Evolutionary conservation across 2,888 invertebrate species (phyloP), one percentile per base, ranked within the genome.

Genomic region (Drosophila acutilabella): DNA sequence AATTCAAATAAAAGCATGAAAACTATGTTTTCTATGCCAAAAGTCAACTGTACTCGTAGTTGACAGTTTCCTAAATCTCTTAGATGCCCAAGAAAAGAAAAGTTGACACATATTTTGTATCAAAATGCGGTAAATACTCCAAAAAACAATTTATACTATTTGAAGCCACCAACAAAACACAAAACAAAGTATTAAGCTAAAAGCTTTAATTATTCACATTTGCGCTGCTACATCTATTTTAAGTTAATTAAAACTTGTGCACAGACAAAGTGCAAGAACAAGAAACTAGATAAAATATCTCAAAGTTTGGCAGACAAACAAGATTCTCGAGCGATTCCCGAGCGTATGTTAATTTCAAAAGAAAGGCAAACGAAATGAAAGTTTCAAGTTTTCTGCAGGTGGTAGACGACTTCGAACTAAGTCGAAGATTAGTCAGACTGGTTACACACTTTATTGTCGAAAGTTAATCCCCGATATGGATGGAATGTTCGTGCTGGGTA

Each of bases 401-500:
- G 26, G 4, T 18, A 42, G 18, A 16, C 7, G 23, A 30, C 26
- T 14, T 14, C 4, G 10, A 16, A 16, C n/a, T 26, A n/a, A 30
- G 48, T 16, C 2, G 13, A 8, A 8, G 10, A 16, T 47, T 47
- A 7, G 14, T 10, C 36, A 30, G 30, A 30, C n/a, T 26, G 26
- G 11, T 23, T 23, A 11, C 10, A 23, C n/a, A n/a, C 6, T 30
- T 30, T 30, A 6, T 23, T 13, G 36, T 36, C 47, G 6, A 20
- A 14, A 52, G 38, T 20, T 26, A 18, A 42, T 18, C 18, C 33
- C 33, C 8, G 42, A 5, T 33, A 18, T 16, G 10, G 53, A 4
- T 36, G 33, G 10, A 33, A 20, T 8, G 1, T 8, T 10, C 40
- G 5, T 51, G 57, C 45, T 57, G 67, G 65, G 69, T 85, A 64